Evolutionary conservation across 2,797 vertebrate genomes (phyloP).

Genomic region (Apodemus agrarius): DNA sequence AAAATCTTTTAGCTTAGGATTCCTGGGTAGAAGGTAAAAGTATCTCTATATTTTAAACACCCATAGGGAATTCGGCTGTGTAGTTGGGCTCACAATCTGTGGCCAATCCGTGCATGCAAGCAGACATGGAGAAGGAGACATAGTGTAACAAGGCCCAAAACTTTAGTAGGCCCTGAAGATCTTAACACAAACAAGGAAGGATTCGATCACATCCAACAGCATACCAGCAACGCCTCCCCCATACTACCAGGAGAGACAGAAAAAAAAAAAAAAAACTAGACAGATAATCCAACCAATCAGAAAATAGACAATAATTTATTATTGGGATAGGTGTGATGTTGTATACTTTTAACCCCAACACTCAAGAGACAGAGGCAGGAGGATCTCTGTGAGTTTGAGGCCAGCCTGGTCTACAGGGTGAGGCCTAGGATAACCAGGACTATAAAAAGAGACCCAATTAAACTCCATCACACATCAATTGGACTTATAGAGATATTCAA

Average conservation of each 20-base stretch:
- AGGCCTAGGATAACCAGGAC: neutral
- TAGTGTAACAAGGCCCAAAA: neutral
- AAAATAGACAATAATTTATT: neutral
- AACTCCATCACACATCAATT: neutral
- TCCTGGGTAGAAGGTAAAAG: neutral
- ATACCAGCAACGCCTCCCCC: neutral
- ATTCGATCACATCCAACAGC: neutral
- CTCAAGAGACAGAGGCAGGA: neutral
- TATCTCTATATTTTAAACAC: neutral
- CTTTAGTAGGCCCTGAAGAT: neutral
- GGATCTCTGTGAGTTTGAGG: neutral
- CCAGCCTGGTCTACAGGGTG: neutral
- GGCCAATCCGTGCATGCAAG: neutral
- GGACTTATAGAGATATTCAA: neutral
- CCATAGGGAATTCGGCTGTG: neutral
- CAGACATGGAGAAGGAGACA: neutral
- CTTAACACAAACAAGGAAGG: neutral
- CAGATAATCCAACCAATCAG: neutral
- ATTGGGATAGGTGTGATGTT: neutral
- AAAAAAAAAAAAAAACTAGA: too few relatives aligned
- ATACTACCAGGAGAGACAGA: neutral
- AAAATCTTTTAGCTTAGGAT: neutral
- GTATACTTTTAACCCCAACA: neutral
- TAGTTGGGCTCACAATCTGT: neutral
- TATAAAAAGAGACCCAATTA: neutral